Evolutionary conservation across 2,113 vertebrate genomes (phyloP), one percentile per base, ranked within the genome.

Genomic region (Tachysurus fulvidraco): DNA sequence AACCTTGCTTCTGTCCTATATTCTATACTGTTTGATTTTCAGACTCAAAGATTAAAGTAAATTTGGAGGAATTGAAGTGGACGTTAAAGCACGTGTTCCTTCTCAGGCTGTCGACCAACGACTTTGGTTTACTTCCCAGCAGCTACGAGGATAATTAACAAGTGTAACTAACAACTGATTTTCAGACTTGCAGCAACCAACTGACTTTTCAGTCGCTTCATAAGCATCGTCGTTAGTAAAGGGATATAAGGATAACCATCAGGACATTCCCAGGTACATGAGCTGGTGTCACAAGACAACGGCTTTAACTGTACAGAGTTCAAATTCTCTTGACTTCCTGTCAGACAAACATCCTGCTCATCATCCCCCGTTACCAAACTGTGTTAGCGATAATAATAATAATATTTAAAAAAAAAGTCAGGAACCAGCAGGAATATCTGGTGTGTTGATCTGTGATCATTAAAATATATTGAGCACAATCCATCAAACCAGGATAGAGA

Each of bases 11-110:
- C 44, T 82, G 52, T 82, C 16, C 41, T 80, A 52, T n/a, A n/a
- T n/a, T n/a, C n/a, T n/a, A n/a, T n/a, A 55, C 30, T 85, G 59
- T 90, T 90, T 90, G 81, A 88, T 90, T 65, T 28, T 81, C 67
- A 81, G 30, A 80, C 74, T 71, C 52, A 55, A 44, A 83, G 80
- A 87, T 87, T 67, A 85, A 87, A 87, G 36, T 11, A n/a, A 44
- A 60, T 25, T 69, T 36, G n/a, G 1, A 67, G 46, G 44, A 55
- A 59, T 30, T 64, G 59, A 76, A 11, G 55, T 5, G 60, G 50
- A 62, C 3, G 11, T 46, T 50, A 46, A 82, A 82, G 44, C 28
- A 3, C 9, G 5, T 1, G 3, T 36, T 19, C 28, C 17, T 23
- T 55, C 28, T n/a, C 3, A 54, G 14, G n/a, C 13, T 76, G 6